Evolutionary conservation across 2,797 vertebrate species (phyloP), one percentile per base, ranked within the genome.

Genomic region (Oryzias sinensis): DNA sequence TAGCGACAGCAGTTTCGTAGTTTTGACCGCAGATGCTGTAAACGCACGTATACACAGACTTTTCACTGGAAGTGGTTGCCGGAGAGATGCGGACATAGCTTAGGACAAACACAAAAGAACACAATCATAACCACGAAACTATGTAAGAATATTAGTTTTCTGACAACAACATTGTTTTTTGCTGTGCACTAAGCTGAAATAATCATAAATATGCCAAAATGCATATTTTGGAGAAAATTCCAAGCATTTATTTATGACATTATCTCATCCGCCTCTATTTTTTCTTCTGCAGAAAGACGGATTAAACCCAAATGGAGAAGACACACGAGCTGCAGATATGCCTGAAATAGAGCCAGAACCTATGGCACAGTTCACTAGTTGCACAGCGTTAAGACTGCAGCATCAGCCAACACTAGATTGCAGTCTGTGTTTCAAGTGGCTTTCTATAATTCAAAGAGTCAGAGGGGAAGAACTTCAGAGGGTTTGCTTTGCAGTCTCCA

Each of bases 371-470:
- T 74, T 75, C 56, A 59, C 57, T 68, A 47, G 59, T 67, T 62
- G 47, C 62, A 52, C 49, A 57, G 64, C 37, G 29, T 53, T 49
- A 37, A 51, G 59, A 58, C 59, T 72, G 72, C 63, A 65, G 74
- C 50, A 56, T 59, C 42, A 47, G 44, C 63, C 58, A 61, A 68
- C 67, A 45, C 64, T 62, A 76, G 71, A 81, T 71, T 74, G 68
- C 62, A 69, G 62, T 55, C 63, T 58, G 37, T 54, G 70, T 82
- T 82, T 79, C 77, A 75, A 84, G 79, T 64, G 64, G 41, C 59
- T 81, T 80, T 85, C 73, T 79, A 81, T 86, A 79, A 87, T 86
- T 87, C 75, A 86, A 47, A 67, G 65, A 80, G 74, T 80, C 74
- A 78, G 74, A 83, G 68, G 60, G 70, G 76, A 62, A 72, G 42